Evolutionary conservation across 2,113 vertebrate species (phyloP).

Genomic region (Petromus typicus): DNA sequence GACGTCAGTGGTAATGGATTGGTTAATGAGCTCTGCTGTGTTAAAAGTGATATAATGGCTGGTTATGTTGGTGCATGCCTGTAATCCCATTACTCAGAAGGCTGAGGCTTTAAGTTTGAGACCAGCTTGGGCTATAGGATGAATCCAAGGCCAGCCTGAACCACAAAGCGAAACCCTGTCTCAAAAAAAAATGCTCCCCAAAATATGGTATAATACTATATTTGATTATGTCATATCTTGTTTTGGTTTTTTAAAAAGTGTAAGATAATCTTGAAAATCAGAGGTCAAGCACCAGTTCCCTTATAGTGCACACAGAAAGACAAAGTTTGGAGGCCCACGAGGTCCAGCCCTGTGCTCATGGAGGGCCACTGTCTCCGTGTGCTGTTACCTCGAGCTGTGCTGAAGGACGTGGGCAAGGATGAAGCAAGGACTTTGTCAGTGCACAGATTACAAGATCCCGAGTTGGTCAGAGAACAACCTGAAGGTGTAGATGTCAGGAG

Average conservation of each 20-base stretch:
- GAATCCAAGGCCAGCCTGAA: background rate
- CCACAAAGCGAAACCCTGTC: background rate
- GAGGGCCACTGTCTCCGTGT: background rate
- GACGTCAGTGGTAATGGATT: background rate
- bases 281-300: background rate
- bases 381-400: background rate
- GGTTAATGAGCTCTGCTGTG: background rate
- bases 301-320: background rate
- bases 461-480: background rate
- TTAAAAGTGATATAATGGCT: background rate
- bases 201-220: background rate
- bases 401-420: background rate
- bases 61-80: background rate
- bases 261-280: slow-evolving; percentile 35
- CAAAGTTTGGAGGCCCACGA: background rate
- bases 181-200: background rate
- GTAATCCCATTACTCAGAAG: background rate
- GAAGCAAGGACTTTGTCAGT: background rate
- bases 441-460: background rate
- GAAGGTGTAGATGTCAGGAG: background rate
- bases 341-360: too few species aligned
- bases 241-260: background rate
- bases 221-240: background rate
- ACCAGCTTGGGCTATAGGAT: background rate
- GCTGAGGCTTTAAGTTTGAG: background rate